Evolutionary conservation across 2,888 invertebrate species (phyloP).

Genomic region (Dicranocentrus wangi): DNA sequence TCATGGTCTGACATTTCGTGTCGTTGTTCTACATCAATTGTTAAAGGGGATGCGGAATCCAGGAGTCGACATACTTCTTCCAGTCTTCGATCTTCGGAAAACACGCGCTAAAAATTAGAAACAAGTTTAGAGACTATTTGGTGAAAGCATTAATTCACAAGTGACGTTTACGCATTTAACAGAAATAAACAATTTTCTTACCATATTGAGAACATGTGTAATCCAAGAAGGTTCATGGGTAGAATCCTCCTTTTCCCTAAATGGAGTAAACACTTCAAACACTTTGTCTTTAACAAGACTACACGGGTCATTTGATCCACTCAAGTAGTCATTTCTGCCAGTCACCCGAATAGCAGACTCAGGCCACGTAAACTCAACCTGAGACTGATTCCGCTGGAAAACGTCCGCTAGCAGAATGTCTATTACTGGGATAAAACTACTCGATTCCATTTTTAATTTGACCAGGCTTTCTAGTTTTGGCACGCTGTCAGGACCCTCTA

Average conservation of each 20-base stretch:
- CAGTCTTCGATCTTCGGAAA: conserved; percentile 69
- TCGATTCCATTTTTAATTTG: conserved; percentile 54
- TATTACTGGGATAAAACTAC: conserved; percentile 68
- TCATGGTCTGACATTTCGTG: conserved; percentile 73
- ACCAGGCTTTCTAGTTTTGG: conserved; percentile 63
- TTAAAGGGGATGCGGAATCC: conserved; percentile 70
- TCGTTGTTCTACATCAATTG: conserved; percentile 71
- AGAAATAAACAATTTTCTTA: conserved; percentile 19
- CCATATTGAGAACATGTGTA: conserved; percentile 68
- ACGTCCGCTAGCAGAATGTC: conserved; percentile 71
- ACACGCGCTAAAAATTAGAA: conserved; percentile 63
- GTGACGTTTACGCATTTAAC: too few relatives aligned
- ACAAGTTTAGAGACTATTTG: neutral
- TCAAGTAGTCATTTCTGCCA: conserved; percentile 69
- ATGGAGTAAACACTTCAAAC: conserved; percentile 62
- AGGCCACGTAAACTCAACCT: conserved; percentile 69
- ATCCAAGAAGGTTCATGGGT: conserved; percentile 69
- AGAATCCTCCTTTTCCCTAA: conserved; percentile 61
- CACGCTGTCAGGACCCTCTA: conserved; percentile 66
- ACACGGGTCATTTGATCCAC: conserved; percentile 59
- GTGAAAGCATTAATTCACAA: too few relatives aligned
- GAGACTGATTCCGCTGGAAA: conserved; percentile 65
- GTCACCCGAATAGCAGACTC: conserved; percentile 63
- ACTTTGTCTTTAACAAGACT: conserved; percentile 60
- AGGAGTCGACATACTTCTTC: conserved; percentile 72